phyloP scores from a whole-genome alignment of 2,797 vertebrate genomes.

The Thunnus albacares region DNA sequence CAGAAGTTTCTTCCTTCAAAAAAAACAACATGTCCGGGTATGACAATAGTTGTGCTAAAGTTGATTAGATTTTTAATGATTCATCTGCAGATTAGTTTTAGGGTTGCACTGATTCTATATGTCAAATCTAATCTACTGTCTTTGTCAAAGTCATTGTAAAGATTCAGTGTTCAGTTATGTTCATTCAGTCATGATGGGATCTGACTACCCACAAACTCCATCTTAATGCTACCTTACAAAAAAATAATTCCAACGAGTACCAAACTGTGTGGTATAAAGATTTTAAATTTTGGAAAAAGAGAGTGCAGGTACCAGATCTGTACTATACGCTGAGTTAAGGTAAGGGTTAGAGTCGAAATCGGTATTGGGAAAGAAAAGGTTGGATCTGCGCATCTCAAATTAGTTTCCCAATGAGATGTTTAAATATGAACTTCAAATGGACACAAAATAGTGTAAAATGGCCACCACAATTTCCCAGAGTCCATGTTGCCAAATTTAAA shows the following conservation, averaged over 20 bases:
- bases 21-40: not conserved
- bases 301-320: not conserved
- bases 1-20: not conserved
- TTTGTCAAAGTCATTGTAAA: not conserved
- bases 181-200: not conserved
- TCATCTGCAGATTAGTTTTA: too few relatives aligned
- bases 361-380: not conserved
- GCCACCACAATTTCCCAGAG: too few relatives aligned
- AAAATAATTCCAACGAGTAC: not conserved
- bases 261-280: not conserved
- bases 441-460: not conserved
- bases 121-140: too few relatives aligned
- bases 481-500: not conserved
- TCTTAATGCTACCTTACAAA: not conserved
- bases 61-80: not conserved
- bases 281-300: too few relatives aligned
- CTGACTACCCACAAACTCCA: not conserved
- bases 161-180: not conserved
- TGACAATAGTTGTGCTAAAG: not conserved
- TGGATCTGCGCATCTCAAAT: too few relatives aligned
- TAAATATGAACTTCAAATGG: not conserved
- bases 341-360: not conserved
- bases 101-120: not conserved
- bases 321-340: not conserved
- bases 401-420: not conserved